Evolutionary conservation across 2,797 vertebrate species (phyloP).

Genomic region (Sebastes cheni): DNA sequence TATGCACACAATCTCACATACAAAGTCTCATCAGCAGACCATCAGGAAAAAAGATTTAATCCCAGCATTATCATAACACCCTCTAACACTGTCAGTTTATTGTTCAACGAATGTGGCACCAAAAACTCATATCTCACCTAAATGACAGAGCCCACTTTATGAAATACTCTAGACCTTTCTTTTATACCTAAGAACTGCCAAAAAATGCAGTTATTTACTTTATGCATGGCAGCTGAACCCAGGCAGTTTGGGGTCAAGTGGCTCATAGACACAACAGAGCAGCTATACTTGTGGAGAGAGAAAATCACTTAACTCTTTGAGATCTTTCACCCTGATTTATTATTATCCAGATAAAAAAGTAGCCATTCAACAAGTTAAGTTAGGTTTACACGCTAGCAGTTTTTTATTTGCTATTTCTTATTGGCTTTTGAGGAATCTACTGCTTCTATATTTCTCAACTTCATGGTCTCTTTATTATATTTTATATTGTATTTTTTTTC

Average conservation of each 20-base stretch:
- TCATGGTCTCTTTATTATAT: not conserved
- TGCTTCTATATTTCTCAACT: not conserved
- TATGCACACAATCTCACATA: not conserved
- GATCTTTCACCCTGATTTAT: not conserved
- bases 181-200: not conserved
- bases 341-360: not conserved
- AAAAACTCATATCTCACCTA: not conserved
- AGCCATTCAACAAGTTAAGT: not conserved
- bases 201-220: not conserved
- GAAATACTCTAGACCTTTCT: not conserved
- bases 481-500: not conserved
- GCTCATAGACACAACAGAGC: not conserved
- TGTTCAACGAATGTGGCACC: not conserved
- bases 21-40: not conserved
- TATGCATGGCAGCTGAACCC: not conserved
- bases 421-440: not conserved
- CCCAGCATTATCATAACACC: not conserved
- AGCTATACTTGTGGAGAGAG: not conserved
- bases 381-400: not conserved
- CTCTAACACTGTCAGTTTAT: not conserved
- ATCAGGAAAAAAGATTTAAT: not conserved
- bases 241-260: not conserved
- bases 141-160: not conserved
- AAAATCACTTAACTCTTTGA: not conserved
- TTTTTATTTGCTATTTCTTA: not conserved